Conservation (phyloP, 1,140 invertebrate species). For the Drosophila biarmipes region DNA sequence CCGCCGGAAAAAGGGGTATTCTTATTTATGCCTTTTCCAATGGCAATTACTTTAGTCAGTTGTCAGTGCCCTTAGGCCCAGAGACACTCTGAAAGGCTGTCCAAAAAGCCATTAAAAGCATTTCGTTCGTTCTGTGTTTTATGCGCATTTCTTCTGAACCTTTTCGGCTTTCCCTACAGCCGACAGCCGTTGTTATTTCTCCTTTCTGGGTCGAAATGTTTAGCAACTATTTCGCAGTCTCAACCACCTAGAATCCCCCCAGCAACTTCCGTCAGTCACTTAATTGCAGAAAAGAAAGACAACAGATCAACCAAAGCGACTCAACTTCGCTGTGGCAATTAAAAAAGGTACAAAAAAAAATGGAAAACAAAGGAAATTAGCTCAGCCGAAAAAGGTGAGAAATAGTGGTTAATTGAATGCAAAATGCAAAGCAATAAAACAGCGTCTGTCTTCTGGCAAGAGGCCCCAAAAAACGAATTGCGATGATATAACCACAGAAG, state of each 20-base stretch:
- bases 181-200: conserved; percentile 41
- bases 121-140: conserved; percentile 29
- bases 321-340: conserved; percentile 46
- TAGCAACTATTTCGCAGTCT: conserved; percentile 61
- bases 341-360: conserved; percentile 38
- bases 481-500: conserved; percentile 52
- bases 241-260: conserved; percentile 52
- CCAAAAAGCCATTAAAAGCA: conserved; percentile 33
- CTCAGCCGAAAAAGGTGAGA: conserved; percentile 64
- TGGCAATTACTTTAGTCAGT: conserved; percentile 23
- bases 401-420: conserved; percentile 79
- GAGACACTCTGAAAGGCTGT: conserved; percentile 26
- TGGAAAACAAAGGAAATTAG: conserved; percentile 70
- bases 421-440: conserved; percentile 56
- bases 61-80: conserved; percentile 9
- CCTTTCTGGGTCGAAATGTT: conserved; percentile 73
- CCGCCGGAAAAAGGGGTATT: conserved; percentile 4
- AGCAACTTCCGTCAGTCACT: conserved; percentile 51
- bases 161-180: conserved; percentile 48
- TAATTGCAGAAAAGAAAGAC: conserved; percentile 44
- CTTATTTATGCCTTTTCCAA: conserved; percentile 33
- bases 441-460: conserved; percentile 50
- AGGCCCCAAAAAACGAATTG: conserved; percentile 26
- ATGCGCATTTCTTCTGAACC: conserved; percentile 20
- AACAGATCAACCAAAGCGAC: conserved; percentile 41